A percentile compares a stretch with the other conserved stretches of the same genome.
Conservation (phyloP, 2,797 vertebrate species). For the Tympanoctomys barrerae region DNA sequence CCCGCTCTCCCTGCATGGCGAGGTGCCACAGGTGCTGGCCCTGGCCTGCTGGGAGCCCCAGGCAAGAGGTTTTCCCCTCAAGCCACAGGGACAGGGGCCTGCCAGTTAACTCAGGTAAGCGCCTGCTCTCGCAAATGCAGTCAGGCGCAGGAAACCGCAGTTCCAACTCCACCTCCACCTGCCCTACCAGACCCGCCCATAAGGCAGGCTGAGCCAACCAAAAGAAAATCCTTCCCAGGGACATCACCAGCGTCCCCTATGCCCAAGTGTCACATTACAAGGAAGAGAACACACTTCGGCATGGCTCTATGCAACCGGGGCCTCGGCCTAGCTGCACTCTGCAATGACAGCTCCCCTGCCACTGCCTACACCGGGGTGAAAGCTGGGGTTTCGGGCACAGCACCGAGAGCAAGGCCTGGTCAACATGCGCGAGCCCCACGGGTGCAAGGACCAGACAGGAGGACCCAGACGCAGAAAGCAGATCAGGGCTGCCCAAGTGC, state of each 20-base stretch:
- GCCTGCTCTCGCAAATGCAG: too few relatives aligned
- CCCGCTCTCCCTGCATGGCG: not conserved
- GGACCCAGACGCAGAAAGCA: not conserved
- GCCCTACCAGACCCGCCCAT: too few relatives aligned
- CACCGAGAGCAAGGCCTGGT: not conserved
- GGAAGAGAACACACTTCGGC: too few relatives aligned
- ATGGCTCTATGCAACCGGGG: too few relatives aligned
- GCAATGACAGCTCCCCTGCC: too few relatives aligned
- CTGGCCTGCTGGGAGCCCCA: not conserved
- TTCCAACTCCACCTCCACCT: too few relatives aligned
- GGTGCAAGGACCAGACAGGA: not conserved
- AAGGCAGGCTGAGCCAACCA: too few relatives aligned
- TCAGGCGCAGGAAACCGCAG: too few relatives aligned
- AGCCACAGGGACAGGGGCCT: too few relatives aligned
- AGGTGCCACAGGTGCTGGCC: not conserved
- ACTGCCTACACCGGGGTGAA: not conserved
- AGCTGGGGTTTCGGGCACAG: not conserved
- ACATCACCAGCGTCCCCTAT: not conserved
- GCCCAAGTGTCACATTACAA: not conserved
- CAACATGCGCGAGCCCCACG: too few relatives aligned
- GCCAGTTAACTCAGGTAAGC: too few relatives aligned
- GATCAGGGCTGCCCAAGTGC: not conserved
- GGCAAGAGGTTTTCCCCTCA: not conserved
- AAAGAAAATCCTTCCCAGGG: too few relatives aligned
- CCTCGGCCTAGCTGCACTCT: not conserved